Evolutionary conservation across 2,113 vertebrate genomes (phyloP), one percentile per base, ranked within the genome.

Genomic region (Trogon surrucura): DNA sequence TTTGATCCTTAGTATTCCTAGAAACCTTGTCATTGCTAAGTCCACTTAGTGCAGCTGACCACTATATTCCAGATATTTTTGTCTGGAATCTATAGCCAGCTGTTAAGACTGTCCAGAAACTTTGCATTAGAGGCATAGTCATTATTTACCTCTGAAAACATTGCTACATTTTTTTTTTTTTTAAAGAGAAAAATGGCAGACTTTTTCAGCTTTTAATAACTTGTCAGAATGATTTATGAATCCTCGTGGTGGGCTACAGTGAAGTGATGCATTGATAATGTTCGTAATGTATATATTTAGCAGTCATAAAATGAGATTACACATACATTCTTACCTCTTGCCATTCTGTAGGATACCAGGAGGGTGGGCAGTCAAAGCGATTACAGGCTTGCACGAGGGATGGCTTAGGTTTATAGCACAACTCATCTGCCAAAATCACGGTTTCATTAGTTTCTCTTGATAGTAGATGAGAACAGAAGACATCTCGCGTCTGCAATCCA

Each of bases 321-420:
- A 54, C 23, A 38, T 32, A 32, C 19, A 38, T 51, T 97, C 96
- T 98, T 98, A 99, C 99, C 98, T 97, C 98, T 95, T 98, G 98
- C 99, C 99, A 99, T 62, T 98, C 98, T 32, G 80, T 95, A 32
- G 98, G 84, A 82, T 99, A 98, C 99, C 99, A 99, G 96, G 97
- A 98, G 9, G 99, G 99, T n/a, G 99, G 98, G 88, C 99, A 99
- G 96, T 99, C 98, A 89, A 99, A 99, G 41, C 98, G 99, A 96
- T 99, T 99, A 97, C 99, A 99, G 91, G 99, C 99, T 97, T 99
- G 99, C 36, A 99, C 97, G 0, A 98, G 97, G 61, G 78, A 95
- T 66, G 99, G 99, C 51, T 99, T 99, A 47, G 98, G 98, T 80
- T 95, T 98, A 41, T 72, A 97, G 93, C 99, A 99, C 62, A 98